phyloP scores from a whole-genome alignment of 1,140 invertebrate genomes.

The Heliconius hewitsoni region DNA sequence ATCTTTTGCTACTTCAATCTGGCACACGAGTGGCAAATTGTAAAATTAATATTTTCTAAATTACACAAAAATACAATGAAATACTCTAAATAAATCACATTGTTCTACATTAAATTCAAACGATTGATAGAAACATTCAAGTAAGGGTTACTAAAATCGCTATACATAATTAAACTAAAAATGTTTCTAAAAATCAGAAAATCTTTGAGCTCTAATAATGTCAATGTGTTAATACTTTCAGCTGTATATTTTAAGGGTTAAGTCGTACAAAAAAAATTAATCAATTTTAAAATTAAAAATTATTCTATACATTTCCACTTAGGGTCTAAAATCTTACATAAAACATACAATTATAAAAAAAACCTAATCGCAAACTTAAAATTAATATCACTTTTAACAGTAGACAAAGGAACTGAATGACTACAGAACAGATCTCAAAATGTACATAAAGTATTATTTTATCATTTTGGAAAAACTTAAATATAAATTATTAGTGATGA shows the following conservation, averaged over 20 bases:
- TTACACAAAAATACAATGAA: not conserved
- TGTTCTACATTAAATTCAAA: not conserved
- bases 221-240: constrained; percentile 26
- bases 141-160: not conserved
- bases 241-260: not conserved
- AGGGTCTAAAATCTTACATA: constrained; percentile 21
- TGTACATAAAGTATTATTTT: constrained; percentile 9
- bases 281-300: constrained; percentile 5
- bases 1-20: constrained; percentile 52
- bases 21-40: constrained; percentile 41
- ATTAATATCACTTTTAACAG: constrained; percentile 74
- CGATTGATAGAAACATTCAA: not conserved
- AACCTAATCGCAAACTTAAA: constrained; percentile 57
- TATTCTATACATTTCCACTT: constrained; percentile 28
- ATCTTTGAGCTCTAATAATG: constrained; percentile 16
- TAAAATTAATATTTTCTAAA: constrained; percentile 11
- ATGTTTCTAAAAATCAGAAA: not conserved
- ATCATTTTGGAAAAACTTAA: not conserved
- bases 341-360: constrained; percentile 24
- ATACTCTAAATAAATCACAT: constrained; percentile 11
- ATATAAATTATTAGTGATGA: not conserved
- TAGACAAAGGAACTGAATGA: constrained; percentile 69
- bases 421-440: constrained; percentile 38
- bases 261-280: not conserved
- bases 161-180: not conserved